These are phyloP conservation scores for Drosophila saltans DNA, from an alignment of 1,140 invertebrate species.

Conservation along the genomic window DNA sequence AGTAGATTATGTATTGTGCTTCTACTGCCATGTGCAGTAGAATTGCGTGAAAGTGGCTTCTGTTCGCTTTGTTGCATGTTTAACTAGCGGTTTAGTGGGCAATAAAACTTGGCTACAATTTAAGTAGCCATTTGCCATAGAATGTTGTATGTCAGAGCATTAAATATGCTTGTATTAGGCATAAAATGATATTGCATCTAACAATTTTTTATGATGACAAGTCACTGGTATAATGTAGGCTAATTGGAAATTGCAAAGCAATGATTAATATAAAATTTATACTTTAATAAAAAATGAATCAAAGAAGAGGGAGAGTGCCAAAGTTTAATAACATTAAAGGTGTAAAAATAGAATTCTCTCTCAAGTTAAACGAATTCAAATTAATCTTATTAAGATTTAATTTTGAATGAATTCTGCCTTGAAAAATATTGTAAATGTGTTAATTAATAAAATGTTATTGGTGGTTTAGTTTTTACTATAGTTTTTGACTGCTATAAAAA, in stretches of 20 bases:
- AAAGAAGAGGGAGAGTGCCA: too few species aligned
- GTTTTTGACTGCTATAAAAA: too few species aligned
- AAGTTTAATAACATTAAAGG: too few species aligned
- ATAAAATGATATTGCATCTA: conserved; percentile 15
- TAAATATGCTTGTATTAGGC: neutral
- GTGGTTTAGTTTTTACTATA: too few species aligned
- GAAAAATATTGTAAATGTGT: too few species aligned
- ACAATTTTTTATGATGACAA: conserved; percentile 21
- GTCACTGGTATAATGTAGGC: neutral
- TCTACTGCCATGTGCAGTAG: neutral
- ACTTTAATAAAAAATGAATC: neutral
- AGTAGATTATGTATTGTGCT: conserved; percentile 24
- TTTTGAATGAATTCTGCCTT: too few species aligned
- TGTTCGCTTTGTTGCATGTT: conserved; percentile 46
- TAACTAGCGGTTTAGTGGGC: conserved; percentile 61
- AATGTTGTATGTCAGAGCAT: conserved; percentile 18
- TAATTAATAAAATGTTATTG: too few species aligned
- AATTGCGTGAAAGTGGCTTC: conserved; percentile 34
- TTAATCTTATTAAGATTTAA: too few species aligned
- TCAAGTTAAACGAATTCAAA: too few species aligned
- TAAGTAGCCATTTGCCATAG: conserved; percentile 32
- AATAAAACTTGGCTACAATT: conserved; percentile 30
- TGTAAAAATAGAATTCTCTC: too few species aligned
- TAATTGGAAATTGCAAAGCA: neutral
- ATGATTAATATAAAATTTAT: neutral